Base-by-base conservation (phyloP, 1,140 invertebrate species). In the Bombus waltoni region DNA sequence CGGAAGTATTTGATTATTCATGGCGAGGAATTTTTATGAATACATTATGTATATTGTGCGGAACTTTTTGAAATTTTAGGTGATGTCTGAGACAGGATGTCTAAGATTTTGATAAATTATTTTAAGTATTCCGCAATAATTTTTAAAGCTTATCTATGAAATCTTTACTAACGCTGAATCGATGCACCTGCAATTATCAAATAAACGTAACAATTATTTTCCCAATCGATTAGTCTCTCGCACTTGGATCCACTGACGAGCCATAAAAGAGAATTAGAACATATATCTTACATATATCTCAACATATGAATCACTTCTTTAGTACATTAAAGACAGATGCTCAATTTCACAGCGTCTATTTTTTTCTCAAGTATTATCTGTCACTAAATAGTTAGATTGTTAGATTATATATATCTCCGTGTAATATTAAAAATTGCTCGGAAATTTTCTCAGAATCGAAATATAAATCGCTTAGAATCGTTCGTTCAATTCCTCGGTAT, bases 1-100 rank as follows among this genome's bases (percentile, higher is more conserved):
- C 59, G 3, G 11, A n/a, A 62, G 22, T n/a, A 62, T 62, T 62
- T 5, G 3, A n/a, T n/a, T 62, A n/a, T 62, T 28, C n/a, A 28
- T 11, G 8, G 28, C 1, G 3, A n/a, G 28, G 28, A 13, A 62
- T 11, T 62, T 59, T n/a, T 62, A 28, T 4, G 10, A 62, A 28
- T 4, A n/a, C 11, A 3, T 28, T 2, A 2, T 13, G 57, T 22
- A 28, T 0, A 10, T 62, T 0, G 28, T 0, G 28, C 28, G 28
- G 10, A 62, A 10, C 3, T n/a, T n/a, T n/a, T n/a, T 62, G 59
- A 62, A 62, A 11, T n/a, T n/a, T 62, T 13, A 62, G 5, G 1
- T 0, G 5, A 1, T 1, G 47, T 53, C 47, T 18, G 15, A 53
- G 5, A 0, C 47, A 53, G 1, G 5, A 53, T 53, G 18, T 53